A percentile compares a stretch with the other conserved stretches of the same genome.
Evolutionary conservation across 2,888 invertebrate genomes (phyloP).

Genomic region (Leucoma salicis): DNA sequence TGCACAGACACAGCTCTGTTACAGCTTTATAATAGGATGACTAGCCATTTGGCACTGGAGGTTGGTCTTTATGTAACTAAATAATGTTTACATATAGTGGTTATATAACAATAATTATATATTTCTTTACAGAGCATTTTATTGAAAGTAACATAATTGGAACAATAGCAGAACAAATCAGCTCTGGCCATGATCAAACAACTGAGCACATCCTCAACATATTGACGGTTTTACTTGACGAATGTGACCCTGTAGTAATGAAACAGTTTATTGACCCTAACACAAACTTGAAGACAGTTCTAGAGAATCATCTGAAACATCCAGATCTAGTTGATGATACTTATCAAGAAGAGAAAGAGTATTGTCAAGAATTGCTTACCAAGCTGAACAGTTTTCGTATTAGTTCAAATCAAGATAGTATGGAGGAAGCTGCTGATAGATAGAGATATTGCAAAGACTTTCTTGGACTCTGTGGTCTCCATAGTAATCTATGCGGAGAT

Average conservation of each 20-base stretch:
- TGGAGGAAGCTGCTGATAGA: constrained; percentile 52
- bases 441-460: constrained; percentile 33
- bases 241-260: constrained; percentile 36
- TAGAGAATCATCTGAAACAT: constrained; percentile 44
- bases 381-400: constrained; percentile 28
- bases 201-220: constrained; percentile 61
- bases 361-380: constrained; percentile 43
- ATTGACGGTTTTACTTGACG: constrained; percentile 43
- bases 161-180: constrained; percentile 44
- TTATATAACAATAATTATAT: neutral
- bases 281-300: constrained; percentile 36
- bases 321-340: constrained; percentile 47
- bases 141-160: constrained; percentile 48
- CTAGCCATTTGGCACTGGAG: too few relatives aligned
- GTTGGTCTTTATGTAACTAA: too few relatives aligned
- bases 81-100: too few relatives aligned
- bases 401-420: constrained; percentile 22
- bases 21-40: too few relatives aligned
- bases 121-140: constrained; percentile 53
- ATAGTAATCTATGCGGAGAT: too few relatives aligned
- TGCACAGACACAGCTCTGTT: too few relatives aligned
- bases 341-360: constrained; percentile 57
- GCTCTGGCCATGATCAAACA: constrained; percentile 41
- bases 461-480: too few relatives aligned
- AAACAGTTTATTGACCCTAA: constrained; percentile 45